Evolutionary conservation across 2,797 vertebrate genomes (phyloP).

Genomic region (Chloroceryle inda): DNA sequence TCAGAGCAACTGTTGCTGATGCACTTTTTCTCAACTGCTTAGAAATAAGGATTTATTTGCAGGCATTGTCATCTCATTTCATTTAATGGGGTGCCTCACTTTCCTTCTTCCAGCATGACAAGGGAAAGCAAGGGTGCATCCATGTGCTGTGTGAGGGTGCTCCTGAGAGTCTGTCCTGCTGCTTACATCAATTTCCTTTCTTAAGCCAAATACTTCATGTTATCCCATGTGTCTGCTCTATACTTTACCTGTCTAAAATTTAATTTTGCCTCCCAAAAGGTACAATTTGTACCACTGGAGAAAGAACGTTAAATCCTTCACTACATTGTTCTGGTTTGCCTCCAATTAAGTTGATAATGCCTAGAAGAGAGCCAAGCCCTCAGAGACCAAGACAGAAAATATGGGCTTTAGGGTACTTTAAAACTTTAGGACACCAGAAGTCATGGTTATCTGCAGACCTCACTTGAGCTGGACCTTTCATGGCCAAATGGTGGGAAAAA

Average conservation of each 20-base stretch:
- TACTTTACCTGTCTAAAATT: not conserved
- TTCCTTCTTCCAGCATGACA: not conserved
- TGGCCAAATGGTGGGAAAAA: not conserved
- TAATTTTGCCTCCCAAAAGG: not conserved
- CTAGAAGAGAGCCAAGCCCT: not conserved
- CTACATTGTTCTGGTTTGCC: not conserved
- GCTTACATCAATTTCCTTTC: not conserved
- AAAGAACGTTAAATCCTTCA: not conserved
- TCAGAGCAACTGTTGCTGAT: slow-evolving; percentile 36
- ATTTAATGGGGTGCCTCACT: not conserved
- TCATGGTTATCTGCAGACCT: not conserved
- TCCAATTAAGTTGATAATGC: not conserved
- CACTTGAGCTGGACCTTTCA: not conserved
- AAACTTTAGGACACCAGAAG: not conserved
- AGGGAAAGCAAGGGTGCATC: not conserved
- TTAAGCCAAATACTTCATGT: accelerated
- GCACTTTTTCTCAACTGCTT: slow-evolving; percentile 17
- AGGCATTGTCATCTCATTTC: not conserved
- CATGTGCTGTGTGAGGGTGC: not conserved
- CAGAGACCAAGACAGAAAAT: not conserved
- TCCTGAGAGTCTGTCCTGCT: not conserved
- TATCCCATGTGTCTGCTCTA: not conserved
- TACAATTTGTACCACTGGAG: not conserved
- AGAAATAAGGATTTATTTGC: not conserved
- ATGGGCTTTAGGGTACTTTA: not conserved